phyloP scores from a whole-genome alignment of 2,113 vertebrate species.

The Heterotilapia buettikoferi region DNA sequence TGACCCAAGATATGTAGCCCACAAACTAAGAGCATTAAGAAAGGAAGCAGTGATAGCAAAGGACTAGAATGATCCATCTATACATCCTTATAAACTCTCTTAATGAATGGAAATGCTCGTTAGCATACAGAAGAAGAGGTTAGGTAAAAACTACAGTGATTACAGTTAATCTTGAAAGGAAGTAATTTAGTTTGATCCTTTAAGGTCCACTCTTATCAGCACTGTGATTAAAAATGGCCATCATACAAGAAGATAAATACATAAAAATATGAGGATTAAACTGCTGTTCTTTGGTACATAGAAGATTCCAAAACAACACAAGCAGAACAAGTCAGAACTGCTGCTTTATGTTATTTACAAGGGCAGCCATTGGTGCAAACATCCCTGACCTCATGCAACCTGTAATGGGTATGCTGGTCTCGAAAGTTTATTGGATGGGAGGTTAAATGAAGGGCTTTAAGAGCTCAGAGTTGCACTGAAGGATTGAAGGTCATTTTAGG shows the following conservation, averaged over 20 bases:
- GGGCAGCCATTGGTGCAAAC: not conserved
- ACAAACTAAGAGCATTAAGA: not conserved
- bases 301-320: not conserved
- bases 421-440: constrained; percentile 12
- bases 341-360: not conserved
- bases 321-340: not conserved
- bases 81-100: not conserved
- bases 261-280: not conserved
- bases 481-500: constrained; percentile 38
- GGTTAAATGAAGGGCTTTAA: constrained; percentile 24
- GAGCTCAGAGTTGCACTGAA: constrained; percentile 15
- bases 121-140: not conserved
- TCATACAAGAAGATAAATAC: accelerated
- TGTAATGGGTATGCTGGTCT: not conserved
- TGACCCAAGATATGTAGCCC: not conserved
- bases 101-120: not conserved
- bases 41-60: not conserved
- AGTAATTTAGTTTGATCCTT: not conserved
- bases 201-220: not conserved
- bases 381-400: not conserved
- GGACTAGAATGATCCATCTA: not conserved
- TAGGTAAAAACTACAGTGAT: not conserved
- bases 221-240: not conserved
- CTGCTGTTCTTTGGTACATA: not conserved
- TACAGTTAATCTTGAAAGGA: not conserved